phyloP scores from a whole-genome alignment of 2,888 invertebrate genomes.

The Germaria angustata region DNA sequence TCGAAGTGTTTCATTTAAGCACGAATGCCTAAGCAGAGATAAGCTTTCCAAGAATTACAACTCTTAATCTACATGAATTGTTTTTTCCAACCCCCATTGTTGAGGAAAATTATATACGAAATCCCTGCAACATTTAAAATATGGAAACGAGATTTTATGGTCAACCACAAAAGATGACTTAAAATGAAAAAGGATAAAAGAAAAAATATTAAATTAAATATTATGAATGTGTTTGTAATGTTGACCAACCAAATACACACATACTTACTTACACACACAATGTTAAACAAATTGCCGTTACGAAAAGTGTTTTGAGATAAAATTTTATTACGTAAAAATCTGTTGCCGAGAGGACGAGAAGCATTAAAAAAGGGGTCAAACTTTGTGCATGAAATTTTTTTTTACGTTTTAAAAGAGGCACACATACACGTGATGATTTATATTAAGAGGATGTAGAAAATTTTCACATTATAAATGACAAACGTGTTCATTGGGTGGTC shows the following conservation, averaged over 20 bases:
- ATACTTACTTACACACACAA: constrained; percentile 19
- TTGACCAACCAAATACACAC: constrained; percentile 2
- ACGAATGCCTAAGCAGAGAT: constrained; percentile 69
- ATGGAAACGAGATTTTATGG: constrained; percentile 26
- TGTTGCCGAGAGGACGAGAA: constrained; percentile 18
- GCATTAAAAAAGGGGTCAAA: constrained; percentile 52
- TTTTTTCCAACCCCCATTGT: neutral
- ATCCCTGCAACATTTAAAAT: constrained; percentile 14
- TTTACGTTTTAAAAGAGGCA: constrained; percentile 9
- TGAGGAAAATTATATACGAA: neutral
- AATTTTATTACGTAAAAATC: constrained; percentile 65
- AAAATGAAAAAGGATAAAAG: constrained; percentile 24
- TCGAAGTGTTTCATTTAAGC: constrained; percentile 45
- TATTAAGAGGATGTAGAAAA: neutral
- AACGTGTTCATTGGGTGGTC: constrained; percentile 40
- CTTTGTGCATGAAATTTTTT: constrained; percentile 26
- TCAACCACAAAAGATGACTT: constrained; percentile 27
- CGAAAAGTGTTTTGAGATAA: constrained; percentile 61
- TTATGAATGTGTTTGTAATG: constrained; percentile 28
- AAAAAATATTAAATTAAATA: constrained; percentile 61
- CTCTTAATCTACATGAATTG: neutral
- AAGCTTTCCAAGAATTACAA: constrained; percentile 58
- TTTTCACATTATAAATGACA: constrained; percentile 30
- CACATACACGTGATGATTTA: constrained; percentile 14
- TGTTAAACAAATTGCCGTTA: constrained; percentile 65